Conservation (phyloP, 2,888 invertebrate genomes). For the Pandemis corylana region DNA sequence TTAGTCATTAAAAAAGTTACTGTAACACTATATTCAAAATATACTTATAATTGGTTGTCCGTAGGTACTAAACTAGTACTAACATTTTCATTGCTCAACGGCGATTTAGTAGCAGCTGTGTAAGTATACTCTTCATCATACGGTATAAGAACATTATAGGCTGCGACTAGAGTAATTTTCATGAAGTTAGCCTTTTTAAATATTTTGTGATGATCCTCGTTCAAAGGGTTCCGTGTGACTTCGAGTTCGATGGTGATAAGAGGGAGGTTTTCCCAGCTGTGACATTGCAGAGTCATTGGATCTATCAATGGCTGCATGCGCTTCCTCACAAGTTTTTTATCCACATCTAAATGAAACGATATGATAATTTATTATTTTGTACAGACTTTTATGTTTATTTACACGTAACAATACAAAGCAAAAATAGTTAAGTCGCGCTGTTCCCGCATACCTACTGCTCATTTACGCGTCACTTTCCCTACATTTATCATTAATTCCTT, state of each 20-base stretch:
- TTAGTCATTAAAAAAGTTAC: no score
- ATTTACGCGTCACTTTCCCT: no score
- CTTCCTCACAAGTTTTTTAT: conserved; percentile 60
- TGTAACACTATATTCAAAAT: no score
- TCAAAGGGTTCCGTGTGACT: conserved; percentile 55
- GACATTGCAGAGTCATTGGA: conserved; percentile 54
- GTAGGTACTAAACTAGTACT: conserved; percentile 33
- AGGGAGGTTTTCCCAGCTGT: conserved; percentile 77
- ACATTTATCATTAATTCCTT: no score
- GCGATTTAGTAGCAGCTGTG: conserved; percentile 65
- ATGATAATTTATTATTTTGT: neutral
- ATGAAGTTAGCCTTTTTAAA: conserved; percentile 65
- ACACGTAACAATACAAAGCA: no score
- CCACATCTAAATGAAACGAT: conserved; percentile 54
- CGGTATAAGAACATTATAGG: conserved; percentile 66
- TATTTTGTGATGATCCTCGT: conserved; percentile 59
- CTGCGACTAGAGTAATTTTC: conserved; percentile 66
- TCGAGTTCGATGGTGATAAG: conserved; percentile 62
- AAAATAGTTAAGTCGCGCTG: no score
- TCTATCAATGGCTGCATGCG: conserved; percentile 66
- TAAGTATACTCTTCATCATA: conserved; percentile 56
- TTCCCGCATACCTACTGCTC: no score
- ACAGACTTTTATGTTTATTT: no score
- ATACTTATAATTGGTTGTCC: no score
- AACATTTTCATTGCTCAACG: conserved; percentile 60